phyloP scores from a whole-genome alignment of 1,140 invertebrate species.

The Bombus ignitus region DNA sequence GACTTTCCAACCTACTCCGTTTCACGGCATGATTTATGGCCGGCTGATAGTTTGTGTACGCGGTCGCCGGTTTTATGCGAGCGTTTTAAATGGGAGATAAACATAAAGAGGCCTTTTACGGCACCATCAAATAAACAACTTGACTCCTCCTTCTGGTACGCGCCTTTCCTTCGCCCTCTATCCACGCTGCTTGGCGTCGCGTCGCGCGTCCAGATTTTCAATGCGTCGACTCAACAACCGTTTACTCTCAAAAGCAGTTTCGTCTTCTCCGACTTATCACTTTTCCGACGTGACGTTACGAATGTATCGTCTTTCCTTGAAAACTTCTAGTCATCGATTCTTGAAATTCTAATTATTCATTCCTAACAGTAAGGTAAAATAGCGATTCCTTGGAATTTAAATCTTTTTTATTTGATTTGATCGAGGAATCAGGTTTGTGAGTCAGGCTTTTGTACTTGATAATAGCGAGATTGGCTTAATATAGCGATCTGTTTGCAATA shows the following conservation, averaged over 20 bases:
- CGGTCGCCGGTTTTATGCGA: slow-evolving; percentile 81
- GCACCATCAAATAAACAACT: slow-evolving; percentile 84
- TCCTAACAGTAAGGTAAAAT: too few relatives aligned
- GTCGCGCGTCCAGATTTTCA: slow-evolving; percentile 35
- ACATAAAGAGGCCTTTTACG: slow-evolving; percentile 84
- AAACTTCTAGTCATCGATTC: not conserved
- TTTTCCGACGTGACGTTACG: fast-evolving
- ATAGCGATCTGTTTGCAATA: not conserved
- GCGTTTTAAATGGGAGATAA: slow-evolving; percentile 83
- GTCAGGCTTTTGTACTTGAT: not conserved
- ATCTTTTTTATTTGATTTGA: too few relatives aligned
- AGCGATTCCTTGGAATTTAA: too few relatives aligned
- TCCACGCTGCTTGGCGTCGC: not conserved
- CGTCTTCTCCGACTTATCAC: not conserved
- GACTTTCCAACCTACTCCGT: slow-evolving; percentile 68
- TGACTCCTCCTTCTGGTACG: slow-evolving; percentile 81
- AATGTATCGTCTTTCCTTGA: not conserved
- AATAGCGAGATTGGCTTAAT: not conserved
- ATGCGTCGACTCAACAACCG: slow-evolving; percentile 11
- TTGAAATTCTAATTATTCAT: not conserved
- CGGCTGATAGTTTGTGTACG: slow-evolving; percentile 81
- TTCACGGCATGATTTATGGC: slow-evolving; percentile 80
- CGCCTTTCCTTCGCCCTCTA: slow-evolving; percentile 63
- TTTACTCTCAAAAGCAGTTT: not conserved
- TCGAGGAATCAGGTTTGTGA: fast-evolving